phyloP scores from a whole-genome alignment of 2,888 invertebrate species.

The Dasysyrphus tricinctus region DNA sequence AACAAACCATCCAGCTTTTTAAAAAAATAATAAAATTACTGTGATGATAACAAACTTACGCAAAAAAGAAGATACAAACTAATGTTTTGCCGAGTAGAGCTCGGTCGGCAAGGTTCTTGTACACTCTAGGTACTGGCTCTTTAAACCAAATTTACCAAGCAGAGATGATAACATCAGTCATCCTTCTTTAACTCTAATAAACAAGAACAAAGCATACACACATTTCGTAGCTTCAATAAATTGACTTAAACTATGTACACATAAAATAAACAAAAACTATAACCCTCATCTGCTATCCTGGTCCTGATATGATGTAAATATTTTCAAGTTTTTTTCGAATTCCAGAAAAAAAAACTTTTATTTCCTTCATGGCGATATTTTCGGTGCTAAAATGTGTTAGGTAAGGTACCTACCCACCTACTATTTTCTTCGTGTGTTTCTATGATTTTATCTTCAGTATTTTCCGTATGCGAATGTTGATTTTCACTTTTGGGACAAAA shows the following conservation, averaged over 20 bases:
- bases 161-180: too few species aligned
- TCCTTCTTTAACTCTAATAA: too few species aligned
- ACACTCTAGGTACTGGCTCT: too few species aligned
- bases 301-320: conserved; percentile 15
- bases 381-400: background rate
- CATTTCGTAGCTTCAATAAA: background rate
- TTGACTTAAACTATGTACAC: background rate
- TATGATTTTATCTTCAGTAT: conserved; percentile 22
- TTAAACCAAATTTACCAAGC: too few species aligned
- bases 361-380: conserved; percentile 48
- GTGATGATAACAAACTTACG: too few species aligned
- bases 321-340: conserved; percentile 16
- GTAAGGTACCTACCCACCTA: background rate
- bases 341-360: conserved; percentile 33
- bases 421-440: conserved; percentile 27
- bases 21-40: too few species aligned
- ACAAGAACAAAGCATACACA: background rate
- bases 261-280: conserved; percentile 23
- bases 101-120: too few species aligned
- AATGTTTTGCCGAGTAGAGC: too few species aligned
- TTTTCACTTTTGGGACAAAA: conserved; percentile 60
- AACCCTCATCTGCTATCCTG: background rate
- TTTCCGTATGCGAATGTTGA: conserved; percentile 48
- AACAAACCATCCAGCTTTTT: too few species aligned
- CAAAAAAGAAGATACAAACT: too few species aligned